Evolutionary conservation across 2,888 invertebrate genomes (phyloP).

Genomic region (Lithophane leautieri): DNA sequence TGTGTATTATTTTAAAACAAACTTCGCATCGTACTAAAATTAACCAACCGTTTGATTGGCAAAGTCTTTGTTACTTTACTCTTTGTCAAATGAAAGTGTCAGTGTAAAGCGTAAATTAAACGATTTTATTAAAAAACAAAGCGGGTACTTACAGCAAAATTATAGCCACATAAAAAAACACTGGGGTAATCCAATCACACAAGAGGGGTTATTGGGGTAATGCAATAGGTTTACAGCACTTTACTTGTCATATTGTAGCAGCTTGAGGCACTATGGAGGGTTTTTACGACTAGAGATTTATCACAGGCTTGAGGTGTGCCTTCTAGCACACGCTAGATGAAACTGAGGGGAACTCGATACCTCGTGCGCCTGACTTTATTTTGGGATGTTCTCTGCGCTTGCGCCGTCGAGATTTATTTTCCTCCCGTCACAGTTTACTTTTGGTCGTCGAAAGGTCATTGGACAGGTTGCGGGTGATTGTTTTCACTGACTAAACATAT

Average conservation of each 20-base stretch:
- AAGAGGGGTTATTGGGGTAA: conserved; percentile 74
- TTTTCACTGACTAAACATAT: conserved; percentile 63
- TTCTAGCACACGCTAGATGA: conserved; percentile 76
- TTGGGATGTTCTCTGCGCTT: conserved; percentile 79
- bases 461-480: conserved; percentile 81
- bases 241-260: conserved; percentile 86
- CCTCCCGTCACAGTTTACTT: conserved; percentile 86
- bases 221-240: conserved; percentile 69
- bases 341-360: conserved; percentile 87
- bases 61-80: conserved; percentile 26
- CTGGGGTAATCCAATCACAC: conserved; percentile 80
- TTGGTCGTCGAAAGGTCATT: conserved; percentile 88
- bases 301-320: conserved; percentile 82
- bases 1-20: conserved; percentile 31
- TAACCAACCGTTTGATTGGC: background rate
- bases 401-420: conserved; percentile 80
- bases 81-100: conserved; percentile 21
- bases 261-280: conserved; percentile 72
- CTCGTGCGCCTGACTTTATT: conserved; percentile 82
- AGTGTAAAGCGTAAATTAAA: conserved; percentile 32
- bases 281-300: conserved; percentile 81
- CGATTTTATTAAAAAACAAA: conserved; percentile 66
- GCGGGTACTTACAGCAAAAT: conserved; percentile 84
- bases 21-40: conserved; percentile 17
- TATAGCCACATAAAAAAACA: conserved; percentile 81